Evolutionary conservation across 1,140 invertebrate species (phyloP).

Genomic region (Nilaparvata lugens): DNA sequence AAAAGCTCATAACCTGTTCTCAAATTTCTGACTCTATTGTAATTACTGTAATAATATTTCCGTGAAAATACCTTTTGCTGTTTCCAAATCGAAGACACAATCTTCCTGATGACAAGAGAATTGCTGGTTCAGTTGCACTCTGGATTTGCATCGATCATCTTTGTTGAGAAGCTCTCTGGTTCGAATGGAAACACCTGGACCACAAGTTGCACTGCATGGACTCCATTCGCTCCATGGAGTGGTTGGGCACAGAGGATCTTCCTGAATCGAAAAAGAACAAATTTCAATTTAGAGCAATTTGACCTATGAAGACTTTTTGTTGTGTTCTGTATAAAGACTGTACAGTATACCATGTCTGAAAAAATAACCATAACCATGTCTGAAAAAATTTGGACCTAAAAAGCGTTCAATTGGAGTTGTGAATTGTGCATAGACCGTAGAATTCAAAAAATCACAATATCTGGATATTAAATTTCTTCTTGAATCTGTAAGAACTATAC

Average conservation of each 20-base stretch:
- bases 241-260: conserved; percentile 51
- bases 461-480: no score
- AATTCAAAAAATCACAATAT: no score
- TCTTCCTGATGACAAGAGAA: conserved; percentile 52
- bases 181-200: conserved; percentile 47
- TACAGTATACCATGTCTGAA: background rate
- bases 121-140: conserved; percentile 14
- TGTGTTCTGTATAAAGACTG: background rate
- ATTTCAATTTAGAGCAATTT: background rate
- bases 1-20: no score
- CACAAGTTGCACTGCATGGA: conserved; percentile 61
- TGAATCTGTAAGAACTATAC: no score
- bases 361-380: no score
- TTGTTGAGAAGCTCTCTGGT: conserved; percentile 40
- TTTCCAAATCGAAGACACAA: conserved; percentile 59
- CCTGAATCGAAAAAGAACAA: conserved; percentile 8
- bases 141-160: conserved; percentile 25
- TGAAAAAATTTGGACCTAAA: no score
- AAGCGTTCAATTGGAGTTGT: no score
- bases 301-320: background rate
- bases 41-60: no score
- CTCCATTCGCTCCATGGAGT: conserved; percentile 67
- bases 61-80: conserved; percentile 49
- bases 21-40: no score
- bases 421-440: no score